Evolutionary conservation across 2,797 vertebrate species (phyloP).

Genomic region (Prunella strophiata): DNA sequence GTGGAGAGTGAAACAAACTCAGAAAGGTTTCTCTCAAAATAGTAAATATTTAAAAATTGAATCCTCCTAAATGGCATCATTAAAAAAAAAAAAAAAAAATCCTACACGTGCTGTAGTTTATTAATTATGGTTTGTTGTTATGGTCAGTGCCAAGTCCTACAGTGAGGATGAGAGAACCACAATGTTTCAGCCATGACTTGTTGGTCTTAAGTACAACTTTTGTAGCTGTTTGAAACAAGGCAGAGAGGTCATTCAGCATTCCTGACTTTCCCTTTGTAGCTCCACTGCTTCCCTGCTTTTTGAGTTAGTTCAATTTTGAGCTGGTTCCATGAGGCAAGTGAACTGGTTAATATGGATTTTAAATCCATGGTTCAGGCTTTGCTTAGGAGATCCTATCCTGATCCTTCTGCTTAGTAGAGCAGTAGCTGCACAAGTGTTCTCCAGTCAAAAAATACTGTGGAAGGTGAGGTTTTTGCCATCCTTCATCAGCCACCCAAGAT

Average conservation of each 20-base stretch:
- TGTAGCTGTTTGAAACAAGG: background rate
- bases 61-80: background rate
- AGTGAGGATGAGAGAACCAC: background rate
- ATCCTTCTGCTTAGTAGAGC: background rate
- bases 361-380: background rate
- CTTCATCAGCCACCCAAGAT: background rate
- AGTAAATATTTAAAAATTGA: background rate
- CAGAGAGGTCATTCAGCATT: background rate
- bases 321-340: background rate
- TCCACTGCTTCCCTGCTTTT: background rate
- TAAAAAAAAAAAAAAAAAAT: rapidly evolving
- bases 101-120: background rate
- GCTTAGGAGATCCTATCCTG: rapidly evolving
- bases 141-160: background rate
- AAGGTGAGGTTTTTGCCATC: background rate
- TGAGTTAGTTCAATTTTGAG: background rate
- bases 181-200: background rate
- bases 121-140: background rate
- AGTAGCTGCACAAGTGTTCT: background rate
- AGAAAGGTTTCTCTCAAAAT: background rate
- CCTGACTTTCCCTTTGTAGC: background rate
- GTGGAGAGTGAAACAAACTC: background rate
- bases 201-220: background rate
- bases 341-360: rapidly evolving
- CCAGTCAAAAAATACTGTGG: background rate